Conservation (phyloP, 1,140 invertebrate genomes). For the Zaprionus davidi region DNA sequence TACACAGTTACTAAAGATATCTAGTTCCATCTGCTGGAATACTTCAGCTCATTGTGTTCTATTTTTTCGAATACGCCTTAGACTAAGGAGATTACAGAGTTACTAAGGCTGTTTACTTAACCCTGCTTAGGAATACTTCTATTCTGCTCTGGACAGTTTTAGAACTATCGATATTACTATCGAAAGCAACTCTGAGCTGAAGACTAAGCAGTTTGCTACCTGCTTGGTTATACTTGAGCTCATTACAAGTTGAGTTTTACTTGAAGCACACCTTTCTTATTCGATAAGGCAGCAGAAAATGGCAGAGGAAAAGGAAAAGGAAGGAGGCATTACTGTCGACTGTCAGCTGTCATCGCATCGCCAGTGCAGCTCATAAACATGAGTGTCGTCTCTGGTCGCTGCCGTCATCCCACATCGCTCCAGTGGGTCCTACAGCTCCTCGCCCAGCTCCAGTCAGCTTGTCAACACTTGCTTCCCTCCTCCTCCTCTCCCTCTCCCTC, state of each 20-base stretch:
- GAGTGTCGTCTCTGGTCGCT: constrained; percentile 31
- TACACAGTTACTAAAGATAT: too few species aligned
- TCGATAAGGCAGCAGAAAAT: background rate
- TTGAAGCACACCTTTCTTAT: background rate
- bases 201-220: too few species aligned
- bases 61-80: too few species aligned
- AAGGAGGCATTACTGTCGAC: background rate
- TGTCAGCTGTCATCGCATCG: constrained; percentile 71
- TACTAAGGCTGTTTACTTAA: too few species aligned
- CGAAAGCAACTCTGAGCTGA: too few species aligned
- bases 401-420: background rate
- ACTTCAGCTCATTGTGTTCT: too few species aligned
- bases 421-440: background rate
- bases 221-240: background rate
- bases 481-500: background rate
- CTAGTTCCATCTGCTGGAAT: too few species aligned
- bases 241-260: background rate
- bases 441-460: constrained; percentile 6
- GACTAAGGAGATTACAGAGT: too few species aligned
- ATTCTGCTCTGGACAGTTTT: too few species aligned
- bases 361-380: constrained; percentile 74
- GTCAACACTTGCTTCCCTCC: background rate
- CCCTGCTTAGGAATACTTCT: too few species aligned
- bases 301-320: background rate
- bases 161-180: too few species aligned